Evolutionary conservation across 2,113 vertebrate genomes (phyloP), one percentile per base, ranked within the genome.

Genomic region (Collichthys lucidus): DNA sequence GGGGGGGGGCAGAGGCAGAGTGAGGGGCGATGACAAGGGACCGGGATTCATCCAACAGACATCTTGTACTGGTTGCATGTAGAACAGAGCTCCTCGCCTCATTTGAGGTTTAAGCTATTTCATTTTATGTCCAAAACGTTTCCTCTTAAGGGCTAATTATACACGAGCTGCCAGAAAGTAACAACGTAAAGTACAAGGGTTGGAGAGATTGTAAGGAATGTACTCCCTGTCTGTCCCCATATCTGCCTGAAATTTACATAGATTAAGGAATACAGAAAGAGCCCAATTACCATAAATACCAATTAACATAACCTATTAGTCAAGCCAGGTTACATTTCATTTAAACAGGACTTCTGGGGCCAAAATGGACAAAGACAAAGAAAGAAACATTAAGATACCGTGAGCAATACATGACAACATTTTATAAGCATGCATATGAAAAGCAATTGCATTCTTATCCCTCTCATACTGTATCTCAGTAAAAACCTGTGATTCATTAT

Each of bases 101-200:
- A 77, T 90, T 90, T 85, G 73, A 88, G 75, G 64, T 87, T 80
- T 62, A 75, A 90, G 72, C 81, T 72, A 31, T 89, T 82, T 86
- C 70, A 69, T 87, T 89, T 84, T 40, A 68, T 82, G 83, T 76
- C 82, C 69, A 83, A 81, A 86, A 79, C 26, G 47, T 70, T 70
- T 82, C 44, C 70, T 86, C 82, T 84, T 82, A 88, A 78, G 65
- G 72, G 60, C 88, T 89, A 91, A 92, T 90, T 93, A 88, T 79
- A 82, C 81, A 80, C 16, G 26, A 88, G 83, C 83, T 87, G 78
- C 81, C 77, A 79, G 77, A 75, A 74, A 82, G 72, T 74, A 79
- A 78, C 80, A 77, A 73, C 70, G 86, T 82, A 50, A 82, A 74
- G 56, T 70, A 81, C 78, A 83, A 84, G 59, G 47, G 82, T 71